Conservation (phyloP, 2,113 vertebrate species). For the Urocolius indicus region DNA sequence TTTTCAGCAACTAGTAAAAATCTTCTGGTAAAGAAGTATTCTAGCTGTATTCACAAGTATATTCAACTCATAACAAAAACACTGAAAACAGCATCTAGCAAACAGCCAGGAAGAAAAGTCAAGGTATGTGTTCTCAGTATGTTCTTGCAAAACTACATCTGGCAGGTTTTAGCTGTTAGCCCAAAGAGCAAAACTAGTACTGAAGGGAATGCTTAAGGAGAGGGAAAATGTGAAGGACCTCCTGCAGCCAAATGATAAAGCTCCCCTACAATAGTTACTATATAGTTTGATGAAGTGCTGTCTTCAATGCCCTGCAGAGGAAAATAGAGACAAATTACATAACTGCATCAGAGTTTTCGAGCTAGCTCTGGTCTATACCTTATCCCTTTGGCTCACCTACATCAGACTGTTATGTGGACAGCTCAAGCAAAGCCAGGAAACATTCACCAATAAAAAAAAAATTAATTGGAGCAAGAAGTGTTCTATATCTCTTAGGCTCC, state of each 20-base stretch:
- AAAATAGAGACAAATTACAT: neutral
- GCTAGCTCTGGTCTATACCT: neutral
- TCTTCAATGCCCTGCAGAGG: neutral
- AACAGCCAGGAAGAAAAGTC: neutral
- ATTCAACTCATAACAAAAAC: neutral
- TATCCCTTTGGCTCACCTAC: neutral
- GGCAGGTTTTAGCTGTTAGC: neutral
- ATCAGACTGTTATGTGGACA: neutral
- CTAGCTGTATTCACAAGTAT: neutral
- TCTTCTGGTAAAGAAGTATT: neutral
- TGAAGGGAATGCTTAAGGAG: neutral
- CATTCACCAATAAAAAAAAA: neutral
- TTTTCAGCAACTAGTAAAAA: neutral
- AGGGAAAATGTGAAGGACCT: neutral
- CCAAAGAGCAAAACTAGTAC: neutral
- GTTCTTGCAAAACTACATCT: neutral
- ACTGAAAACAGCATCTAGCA: neutral
- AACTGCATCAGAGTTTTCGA: neutral
- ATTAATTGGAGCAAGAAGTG: neutral
- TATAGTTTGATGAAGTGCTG: neutral
- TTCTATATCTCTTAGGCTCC: neutral
- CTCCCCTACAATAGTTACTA: neutral
- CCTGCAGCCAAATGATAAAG: neutral
- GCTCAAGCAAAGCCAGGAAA: neutral
- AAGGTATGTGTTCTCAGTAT: neutral